Conservation (phyloP, 2,888 invertebrate genomes). For the Drosophila niveifrons region DNA sequence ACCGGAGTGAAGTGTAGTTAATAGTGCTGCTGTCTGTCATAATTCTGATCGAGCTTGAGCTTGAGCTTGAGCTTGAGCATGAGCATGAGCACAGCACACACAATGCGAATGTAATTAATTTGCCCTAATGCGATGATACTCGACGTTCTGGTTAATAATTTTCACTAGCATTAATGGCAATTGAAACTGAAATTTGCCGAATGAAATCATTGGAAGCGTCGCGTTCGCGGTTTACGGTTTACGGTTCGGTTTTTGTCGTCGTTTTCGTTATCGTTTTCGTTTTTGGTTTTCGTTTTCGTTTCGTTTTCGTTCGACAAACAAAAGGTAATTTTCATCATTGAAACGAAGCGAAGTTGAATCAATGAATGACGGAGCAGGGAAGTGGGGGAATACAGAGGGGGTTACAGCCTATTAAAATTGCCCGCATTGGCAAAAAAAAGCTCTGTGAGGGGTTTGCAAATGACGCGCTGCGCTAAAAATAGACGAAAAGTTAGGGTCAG, state of each 20-base stretch:
- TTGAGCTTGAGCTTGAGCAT: not conserved
- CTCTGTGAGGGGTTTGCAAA: constrained; percentile 30
- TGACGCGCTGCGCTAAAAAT: constrained; percentile 69
- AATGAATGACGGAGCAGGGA: constrained; percentile 13
- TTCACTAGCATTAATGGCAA: constrained; percentile 55
- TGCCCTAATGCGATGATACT: not conserved
- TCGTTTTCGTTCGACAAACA: constrained; percentile 23
- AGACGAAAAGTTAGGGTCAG: constrained; percentile 52
- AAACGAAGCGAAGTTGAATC: constrained; percentile 56
- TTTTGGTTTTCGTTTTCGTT: not conserved
- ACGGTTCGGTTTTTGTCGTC: constrained; percentile 4
- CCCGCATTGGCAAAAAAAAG: constrained; percentile 45
- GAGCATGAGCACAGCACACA: not conserved
- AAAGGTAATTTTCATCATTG: constrained; percentile 53
- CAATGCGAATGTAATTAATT: constrained; percentile 8
- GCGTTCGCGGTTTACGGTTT: constrained; percentile 11
- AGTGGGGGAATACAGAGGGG: not conserved
- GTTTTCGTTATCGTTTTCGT: too few species aligned
- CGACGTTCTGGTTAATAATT: constrained; percentile 66
- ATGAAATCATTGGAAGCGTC: constrained; percentile 15
- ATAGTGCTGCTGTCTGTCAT: constrained; percentile 5
- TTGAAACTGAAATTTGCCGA: constrained; percentile 38
- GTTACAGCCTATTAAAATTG: constrained; percentile 44
- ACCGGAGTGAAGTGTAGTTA: not conserved
- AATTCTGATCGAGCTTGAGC: constrained; percentile 17